Evolutionary conservation across 92 coral and sea anemone genomes (phyloP), one percentile per base, ranked within the genome.

Genomic region (Paramuricea clavata): DNA sequence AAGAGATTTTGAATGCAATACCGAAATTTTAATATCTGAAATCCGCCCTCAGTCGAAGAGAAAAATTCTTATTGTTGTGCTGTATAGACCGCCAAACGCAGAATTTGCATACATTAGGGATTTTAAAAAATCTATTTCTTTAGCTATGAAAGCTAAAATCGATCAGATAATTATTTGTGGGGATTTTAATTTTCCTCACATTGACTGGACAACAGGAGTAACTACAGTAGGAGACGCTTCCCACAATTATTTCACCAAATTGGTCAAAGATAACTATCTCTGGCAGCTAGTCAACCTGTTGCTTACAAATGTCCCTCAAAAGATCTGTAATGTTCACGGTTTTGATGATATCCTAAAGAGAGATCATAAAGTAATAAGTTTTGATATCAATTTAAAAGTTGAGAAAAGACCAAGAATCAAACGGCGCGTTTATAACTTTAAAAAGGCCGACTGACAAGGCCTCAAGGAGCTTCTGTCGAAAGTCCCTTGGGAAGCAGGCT

Each of bases 1-100:
- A 27, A 70, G 36, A 47, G 87, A 83, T 42, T 27, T 71, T 39
- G 77, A 71, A 17, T 26, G 30, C n/a, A 71, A 71, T 26, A 6
- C 77, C 0, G 77, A 71, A 30, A 10, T 71, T n/a, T 26, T 71
- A 22, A 49, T 71, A 5, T 71, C 42, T 16, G 75, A 71, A 71
- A 34, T 39, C 52, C 42, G 52, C 5, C 77, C 52, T 39, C 52
- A 16, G 25, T 34, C 22, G 12, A 71, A 71, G 31, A 35, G 15
- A 42, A 71, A 71, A 42, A n/a, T 71, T 39, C 75, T 69, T 3
- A 15, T 32, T 32, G 44, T 32, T 28, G 75, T 69, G 1, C 30
- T 69, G 17, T 69, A 69, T 12, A 69, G 75, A 69, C 75, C 75
- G 28, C 75, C 75, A 1, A 11, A 26, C 41, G 28, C 75, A 1